Evolutionary conservation across 2,113 vertebrate species (phyloP), one percentile per base, ranked within the genome.

Genomic region (Psophia crepitans): DNA sequence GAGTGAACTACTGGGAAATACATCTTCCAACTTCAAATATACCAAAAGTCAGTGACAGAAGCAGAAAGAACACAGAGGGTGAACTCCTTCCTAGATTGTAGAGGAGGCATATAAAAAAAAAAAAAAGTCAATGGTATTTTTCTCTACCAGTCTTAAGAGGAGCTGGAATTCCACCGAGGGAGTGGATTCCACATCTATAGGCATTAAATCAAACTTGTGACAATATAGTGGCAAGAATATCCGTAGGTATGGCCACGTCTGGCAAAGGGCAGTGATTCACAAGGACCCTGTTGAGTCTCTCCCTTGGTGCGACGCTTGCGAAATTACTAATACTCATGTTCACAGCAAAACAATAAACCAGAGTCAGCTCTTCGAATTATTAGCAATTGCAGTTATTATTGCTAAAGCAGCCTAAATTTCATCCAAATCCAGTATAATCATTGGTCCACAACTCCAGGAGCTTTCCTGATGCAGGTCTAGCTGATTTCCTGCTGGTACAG

Each of bases 171-270:
- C 65, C 83, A 35, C 39, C 5, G 58, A 37, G 5, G 5, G 61
- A 39, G 28, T 7, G 14, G 49, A 51, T 53, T 28, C 53, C 54
- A 33, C 1, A 1, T 63, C 24, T 21, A 1, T 12, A 41, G 32
- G 53, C 0, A 10, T 8, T 2, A 37, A 26, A 32, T 27, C 11
- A 12, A 78, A 57, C 39, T 19, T 4, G 5, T 3, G 71, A 57
- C 41, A 41, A 30, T 1, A 3, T 13, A 46, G 32, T 64, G 48
- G 41, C 71, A 48, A 48, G 54, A 83, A 84, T 49, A 68, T n/a
- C 35, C 61, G 80, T 2, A 49, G 32, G 46, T 46, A 41, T 1
- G 4, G 39, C 17, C 46, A 60, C 57, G 61, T 8, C 77, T 89
- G 84, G 74, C 7, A 3, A 18, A 41, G 82, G 80, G 51, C 54